Conservation (phyloP, 2,888 invertebrate species). For the Drosophila tripunctata region DNA sequence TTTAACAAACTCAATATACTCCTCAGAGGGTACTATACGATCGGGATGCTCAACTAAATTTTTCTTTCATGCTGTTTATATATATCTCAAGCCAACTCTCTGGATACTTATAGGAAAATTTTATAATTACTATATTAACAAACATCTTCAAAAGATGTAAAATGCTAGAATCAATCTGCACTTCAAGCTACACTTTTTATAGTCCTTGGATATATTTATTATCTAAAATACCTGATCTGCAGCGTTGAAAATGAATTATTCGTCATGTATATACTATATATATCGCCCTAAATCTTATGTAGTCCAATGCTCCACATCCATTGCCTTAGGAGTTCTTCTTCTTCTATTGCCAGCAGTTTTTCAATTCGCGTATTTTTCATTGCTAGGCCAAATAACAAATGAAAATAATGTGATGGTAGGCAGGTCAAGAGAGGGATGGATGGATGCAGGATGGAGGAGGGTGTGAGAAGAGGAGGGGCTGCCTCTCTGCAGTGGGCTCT, state of each 20-base stretch:
- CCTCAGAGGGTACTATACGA: too few species aligned
- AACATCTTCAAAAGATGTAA: too few species aligned
- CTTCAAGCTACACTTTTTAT: too few species aligned
- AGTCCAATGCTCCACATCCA: not conserved
- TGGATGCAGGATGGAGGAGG: not conserved
- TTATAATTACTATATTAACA: too few species aligned
- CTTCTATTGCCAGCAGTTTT: constrained; percentile 28
- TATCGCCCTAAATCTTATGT: too few species aligned
- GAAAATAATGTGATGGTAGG: constrained; percentile 17
- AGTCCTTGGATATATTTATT: too few species aligned
- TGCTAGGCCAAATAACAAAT: constrained; percentile 44
- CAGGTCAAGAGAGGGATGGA: not conserved
- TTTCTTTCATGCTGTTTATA: too few species aligned
- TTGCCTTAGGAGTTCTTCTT: not conserved
- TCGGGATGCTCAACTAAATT: too few species aligned
- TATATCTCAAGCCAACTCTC: too few species aligned
- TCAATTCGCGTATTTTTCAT: constrained; percentile 59
- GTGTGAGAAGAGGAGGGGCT: not conserved
- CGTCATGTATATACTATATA: not conserved
- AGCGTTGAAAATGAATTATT: constrained; percentile 22
- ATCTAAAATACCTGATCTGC: not conserved
- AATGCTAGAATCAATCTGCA: too few species aligned
- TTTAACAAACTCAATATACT: too few species aligned
- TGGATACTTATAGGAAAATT: too few species aligned
- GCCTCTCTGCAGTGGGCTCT: constrained; percentile 24